Percentiles rank a stretch among this genome's conserved stretches.
Conservation (phyloP, 2,888 invertebrate genomes). For the Sinopyrophorus schimmeli region DNA sequence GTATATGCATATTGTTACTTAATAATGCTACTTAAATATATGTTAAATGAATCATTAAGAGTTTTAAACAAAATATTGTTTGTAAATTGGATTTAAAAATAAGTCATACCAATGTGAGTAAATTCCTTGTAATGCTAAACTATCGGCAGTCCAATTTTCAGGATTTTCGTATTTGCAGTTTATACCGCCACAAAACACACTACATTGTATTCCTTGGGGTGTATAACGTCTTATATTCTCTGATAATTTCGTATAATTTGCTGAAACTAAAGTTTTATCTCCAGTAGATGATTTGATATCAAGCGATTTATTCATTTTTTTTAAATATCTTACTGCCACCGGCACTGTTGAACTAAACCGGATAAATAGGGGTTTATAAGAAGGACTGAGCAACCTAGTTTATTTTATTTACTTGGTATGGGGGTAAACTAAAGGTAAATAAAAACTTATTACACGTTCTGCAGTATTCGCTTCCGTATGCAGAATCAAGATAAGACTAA, state of each 20-base stretch:
- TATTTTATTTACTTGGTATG: conserved; percentile 10
- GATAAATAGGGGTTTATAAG: not conserved
- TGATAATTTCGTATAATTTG: conserved; percentile 58
- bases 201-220: conserved; percentile 74
- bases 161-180: conserved; percentile 80
- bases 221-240: conserved; percentile 65
- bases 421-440: conserved; percentile 14
- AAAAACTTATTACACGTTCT: conserved; percentile 25
- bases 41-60: no score
- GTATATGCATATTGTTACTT: no score
- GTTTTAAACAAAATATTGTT: no score
- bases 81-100: no score
- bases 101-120: conserved; percentile 85
- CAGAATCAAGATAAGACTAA: conserved; percentile 28
- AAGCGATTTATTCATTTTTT: conserved; percentile 14
- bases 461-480: conserved; percentile 26
- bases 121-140: conserved; percentile 75
- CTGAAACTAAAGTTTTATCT: conserved; percentile 32
- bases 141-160: conserved; percentile 62
- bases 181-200: conserved; percentile 82
- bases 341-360: not conserved
- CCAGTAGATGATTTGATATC: conserved; percentile 9
- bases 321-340: no score
- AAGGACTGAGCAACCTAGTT: conserved; percentile 3
- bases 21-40: no score